Evolutionary conservation across 2,888 invertebrate species (phyloP).

Genomic region (Napeogenes inachia): DNA sequence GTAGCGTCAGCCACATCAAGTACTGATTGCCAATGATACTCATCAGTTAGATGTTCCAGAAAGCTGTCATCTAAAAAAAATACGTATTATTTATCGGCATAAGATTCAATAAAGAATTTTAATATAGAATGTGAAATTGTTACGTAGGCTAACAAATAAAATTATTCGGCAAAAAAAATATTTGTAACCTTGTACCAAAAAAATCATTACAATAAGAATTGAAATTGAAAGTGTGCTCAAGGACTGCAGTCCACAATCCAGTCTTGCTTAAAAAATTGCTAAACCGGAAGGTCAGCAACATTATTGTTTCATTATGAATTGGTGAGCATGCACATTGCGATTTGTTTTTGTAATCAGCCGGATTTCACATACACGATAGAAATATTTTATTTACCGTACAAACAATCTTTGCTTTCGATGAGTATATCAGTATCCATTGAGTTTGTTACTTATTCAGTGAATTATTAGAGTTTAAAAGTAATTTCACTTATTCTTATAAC

Average conservation of each 20-base stretch:
- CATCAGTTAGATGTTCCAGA: constrained; percentile 61
- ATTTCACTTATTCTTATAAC: constrained; percentile 12
- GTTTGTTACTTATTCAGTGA: constrained; percentile 15
- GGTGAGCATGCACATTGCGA: constrained; percentile 32
- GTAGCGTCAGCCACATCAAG: constrained; percentile 67
- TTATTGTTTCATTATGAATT: constrained; percentile 28
- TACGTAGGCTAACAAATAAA: neutral
- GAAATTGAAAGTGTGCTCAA: constrained; percentile 50
- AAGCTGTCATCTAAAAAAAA: constrained; percentile 61
- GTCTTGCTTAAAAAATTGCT: constrained; percentile 31
- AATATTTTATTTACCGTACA: constrained; percentile 54
- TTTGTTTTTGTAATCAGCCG: constrained; percentile 48
- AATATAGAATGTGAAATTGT: too few relatives aligned
- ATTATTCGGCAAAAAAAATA: constrained; percentile 8
- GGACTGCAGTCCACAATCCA: constrained; percentile 36
- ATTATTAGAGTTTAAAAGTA: constrained; percentile 9
- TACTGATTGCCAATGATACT: constrained; percentile 66
- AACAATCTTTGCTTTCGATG: constrained; percentile 56
- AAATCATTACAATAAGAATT: constrained; percentile 14
- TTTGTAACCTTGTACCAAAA: constrained; percentile 20
- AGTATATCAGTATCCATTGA: constrained; percentile 72
- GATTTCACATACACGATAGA: constrained; percentile 30
- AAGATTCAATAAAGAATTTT: too few relatives aligned
- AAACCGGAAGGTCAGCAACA: constrained; percentile 48
- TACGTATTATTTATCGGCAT: constrained; percentile 1